Evolutionary conservation across 2,888 invertebrate genomes (phyloP), one percentile per base, ranked within the genome.

Genomic region (Sacculina carcini): DNA sequence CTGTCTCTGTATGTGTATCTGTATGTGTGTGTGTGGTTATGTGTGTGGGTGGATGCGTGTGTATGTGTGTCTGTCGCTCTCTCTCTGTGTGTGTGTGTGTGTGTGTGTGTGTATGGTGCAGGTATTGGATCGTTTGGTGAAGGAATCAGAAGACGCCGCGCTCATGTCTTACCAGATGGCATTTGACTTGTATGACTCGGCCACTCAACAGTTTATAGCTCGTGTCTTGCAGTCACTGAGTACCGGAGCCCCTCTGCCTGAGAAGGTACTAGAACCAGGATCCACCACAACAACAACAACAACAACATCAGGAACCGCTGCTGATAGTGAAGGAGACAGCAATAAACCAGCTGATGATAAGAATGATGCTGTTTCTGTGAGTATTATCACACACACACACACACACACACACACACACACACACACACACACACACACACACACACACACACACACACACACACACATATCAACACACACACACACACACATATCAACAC

Each of bases 91-190:
- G 42, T 14, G 23, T 34, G 2, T 32, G 16, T 51, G 32, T 34
- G 32, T 38, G 14, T 48, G 21, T 23, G 47, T 49, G 21, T 32
- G 16, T 2, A 48, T 3, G 23, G 14, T 39, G 7, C 38, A 32
- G 16, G 2, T 7, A 50, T 40, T 50, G 2, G 54, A 26, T n/a
- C n/a, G n/a, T n/a, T n/a, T n/a, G n/a, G n/a, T n/a, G n/a, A n/a
- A n/a, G n/a, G n/a, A n/a, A n/a, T 55, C 54, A 36, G 59, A 68
- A 67, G 80, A 84, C 56, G 78, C 77, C 56, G 79, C 82, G 53
- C 69, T 96, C 38, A 94, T 96, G 86, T 92, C 92, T 1, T 98
- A 90, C 67, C 98, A 99, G 69, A 92, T 99, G 60, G 92, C 80
- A 0, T 99, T 99, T 69, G 98, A 99, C 71, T 73, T 99, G 59